phyloP scores from a whole-genome alignment of 2,888 invertebrate species.

The Epinotia nisella region DNA sequence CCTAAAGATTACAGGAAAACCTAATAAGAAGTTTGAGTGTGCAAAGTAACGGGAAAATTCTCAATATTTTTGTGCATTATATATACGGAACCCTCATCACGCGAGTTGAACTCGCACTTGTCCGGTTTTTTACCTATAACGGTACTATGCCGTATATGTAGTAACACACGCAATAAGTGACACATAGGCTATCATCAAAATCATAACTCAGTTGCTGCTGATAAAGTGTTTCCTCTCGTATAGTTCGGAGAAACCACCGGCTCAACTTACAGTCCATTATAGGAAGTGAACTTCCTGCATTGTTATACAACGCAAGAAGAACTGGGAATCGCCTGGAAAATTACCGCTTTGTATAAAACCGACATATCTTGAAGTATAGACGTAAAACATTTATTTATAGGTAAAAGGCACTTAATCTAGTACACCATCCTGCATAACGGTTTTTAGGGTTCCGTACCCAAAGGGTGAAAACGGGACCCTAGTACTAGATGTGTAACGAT shows the following conservation, averaged over 20 bases:
- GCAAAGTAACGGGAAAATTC: too few species aligned
- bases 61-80: too few species aligned
- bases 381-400: not conserved
- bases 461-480: too few species aligned
- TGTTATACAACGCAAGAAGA: not conserved
- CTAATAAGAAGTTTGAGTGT: too few species aligned
- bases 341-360: not conserved
- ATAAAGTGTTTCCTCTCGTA: slow-evolving; percentile 30
- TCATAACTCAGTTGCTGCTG: slow-evolving; percentile 11
- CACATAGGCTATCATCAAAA: not conserved
- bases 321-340: not conserved
- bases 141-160: not conserved
- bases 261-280: slow-evolving; percentile 14
- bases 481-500: too few species aligned
- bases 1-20: too few species aligned
- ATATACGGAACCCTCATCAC: too few species aligned
- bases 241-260: slow-evolving; percentile 33
- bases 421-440: too few species aligned
- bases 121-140: too few species aligned
- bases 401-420: too few species aligned
- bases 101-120: too few species aligned
- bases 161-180: not conserved
- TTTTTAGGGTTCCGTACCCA: too few species aligned
- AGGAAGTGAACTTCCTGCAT: slow-evolving; percentile 34
- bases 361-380: not conserved